phyloP scores from a whole-genome alignment of 2,113 vertebrate genomes.

The Ailuropoda melanoleuca region DNA sequence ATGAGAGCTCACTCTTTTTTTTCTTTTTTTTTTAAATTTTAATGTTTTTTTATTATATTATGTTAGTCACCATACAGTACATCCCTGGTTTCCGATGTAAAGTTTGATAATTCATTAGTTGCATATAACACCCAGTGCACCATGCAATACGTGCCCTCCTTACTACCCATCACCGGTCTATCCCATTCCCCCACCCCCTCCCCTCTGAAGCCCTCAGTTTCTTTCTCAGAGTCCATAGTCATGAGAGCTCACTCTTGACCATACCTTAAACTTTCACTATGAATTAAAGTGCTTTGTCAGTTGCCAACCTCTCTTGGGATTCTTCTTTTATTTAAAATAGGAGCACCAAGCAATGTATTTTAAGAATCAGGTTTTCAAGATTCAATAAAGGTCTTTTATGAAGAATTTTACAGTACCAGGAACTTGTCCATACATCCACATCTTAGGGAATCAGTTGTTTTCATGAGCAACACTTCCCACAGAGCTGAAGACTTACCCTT shows the following conservation, averaged over 20 bases:
- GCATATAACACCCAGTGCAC: no score
- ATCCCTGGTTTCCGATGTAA: no score
- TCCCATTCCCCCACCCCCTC: no score
- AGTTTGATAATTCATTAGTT: no score
- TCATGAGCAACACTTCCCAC: neutral
- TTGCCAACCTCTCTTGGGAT: slow-evolving; percentile 1
- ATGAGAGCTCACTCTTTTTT: neutral
- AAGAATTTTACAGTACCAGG: neutral
- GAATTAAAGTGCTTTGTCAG: neutral
- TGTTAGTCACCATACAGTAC: no score
- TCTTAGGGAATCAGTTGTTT: slow-evolving; percentile 18
- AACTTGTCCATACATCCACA: neutral
- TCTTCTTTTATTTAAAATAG: slow-evolving; percentile 40
- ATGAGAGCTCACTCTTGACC: neutral
- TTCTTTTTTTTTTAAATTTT: no score
- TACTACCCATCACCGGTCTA: no score
- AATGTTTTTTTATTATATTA: no score
- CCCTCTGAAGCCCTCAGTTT: no score
- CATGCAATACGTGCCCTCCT: no score
- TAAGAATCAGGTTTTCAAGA: slow-evolving; percentile 46
- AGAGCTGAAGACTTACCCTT: slow-evolving; percentile 31
- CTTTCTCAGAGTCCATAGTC: neutral
- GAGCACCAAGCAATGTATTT: neutral
- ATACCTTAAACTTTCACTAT: slow-evolving; percentile 21
- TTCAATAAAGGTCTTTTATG: slow-evolving; percentile 22